Base-by-base conservation (phyloP, 2,888 invertebrate species). In the Athalia rosae region DNA sequence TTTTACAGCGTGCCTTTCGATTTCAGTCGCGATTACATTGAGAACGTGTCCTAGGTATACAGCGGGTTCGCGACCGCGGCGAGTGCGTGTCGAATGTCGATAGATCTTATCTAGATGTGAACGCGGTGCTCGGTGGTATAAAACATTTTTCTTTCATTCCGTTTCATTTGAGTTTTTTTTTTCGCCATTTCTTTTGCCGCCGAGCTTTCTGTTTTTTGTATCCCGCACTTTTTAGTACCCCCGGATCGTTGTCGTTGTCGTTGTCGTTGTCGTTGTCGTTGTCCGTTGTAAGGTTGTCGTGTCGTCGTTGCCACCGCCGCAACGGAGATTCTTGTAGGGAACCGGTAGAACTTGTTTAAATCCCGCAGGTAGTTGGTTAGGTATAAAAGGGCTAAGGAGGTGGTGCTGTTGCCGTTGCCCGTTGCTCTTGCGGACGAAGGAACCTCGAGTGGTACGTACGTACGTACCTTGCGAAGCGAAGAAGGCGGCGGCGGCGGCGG, bases 311-410 rank as follows among this genome's bases (percentile, higher is more conserved):
- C 53, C 53, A n/a, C 28, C 28, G 28, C 28, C 28, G 28, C 28
- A 28, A 28, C 28, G 28, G 48, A 5, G 73, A 74, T 74, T 74
- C 73, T 15, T 28, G 61, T 15, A 13, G 11, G 61, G 28, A 74
- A 74, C 73, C 73, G 61, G 73, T 74, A 74, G 73, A 74, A 74
- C 73, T 74, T 61, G 73, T 74, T 74, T 61, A 61, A 74, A 74
- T 9, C 15, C 41, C 11, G 62, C 41, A 9, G 41, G 8, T 4
- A 8, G 13, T 7, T 13, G 9, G n/a, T n/a, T 5, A 6, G 62
- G 13, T 28, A 41, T 9, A 62, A 5, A 62, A 28, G 8, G 4
- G 8, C 28, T 13, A 62, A 41, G 15, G 13, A 64, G 64, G 13
- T 13, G 47, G 50, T 11, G 66, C 28, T 28, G 28, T 28, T 28